Evolutionary conservation across 2,888 invertebrate species (phyloP), one percentile per base, ranked within the genome.

Genomic region (Plagodis pulveraria): DNA sequence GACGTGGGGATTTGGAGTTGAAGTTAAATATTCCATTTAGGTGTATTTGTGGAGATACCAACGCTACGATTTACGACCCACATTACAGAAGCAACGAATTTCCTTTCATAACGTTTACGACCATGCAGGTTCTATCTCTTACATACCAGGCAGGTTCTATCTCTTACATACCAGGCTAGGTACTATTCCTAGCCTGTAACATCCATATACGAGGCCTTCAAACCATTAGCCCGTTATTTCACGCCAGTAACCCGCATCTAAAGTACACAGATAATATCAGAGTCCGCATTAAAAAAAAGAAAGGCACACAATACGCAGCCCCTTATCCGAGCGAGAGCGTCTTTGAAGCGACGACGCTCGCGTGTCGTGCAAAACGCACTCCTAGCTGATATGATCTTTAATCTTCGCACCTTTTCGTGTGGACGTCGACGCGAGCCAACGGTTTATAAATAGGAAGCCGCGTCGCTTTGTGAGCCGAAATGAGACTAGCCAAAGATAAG

Each of bases 391-490:
- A 91, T 67, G 72, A 91, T 91, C 91, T 91, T 89, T 87, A 91
- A 91, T 91, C 89, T 87, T 91, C 89, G 88, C 91, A 91, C 91
- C 91, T 91, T 87, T 88, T 85, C 82, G 85, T 85, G 78, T 79
- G 83, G 84, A 78, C 80, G 70, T 70, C 74, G 71, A 51, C 70
- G 75, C 78, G 72, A 77, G 83, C 80, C 83, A 73, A 81, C 79
- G 78, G 74, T 76, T 86, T 87, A 87, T 88, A 90, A 89, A 91
- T 87, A 88, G 86, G 79, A 74, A 74, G 77, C 74, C 72, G 71
- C 78, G 80, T 72, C 80, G 83, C 89, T 91, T 91, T 91, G 89
- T 91, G 79, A 71, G 78, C 78, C 80, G 86, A 86, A 88, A 91
- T 89, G 91, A 90, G 90, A 86, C 87, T 85, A 84, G 81, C 73